phyloP scores from a whole-genome alignment of 2,113 vertebrate species.

The Ancistrus triradiatus region DNA sequence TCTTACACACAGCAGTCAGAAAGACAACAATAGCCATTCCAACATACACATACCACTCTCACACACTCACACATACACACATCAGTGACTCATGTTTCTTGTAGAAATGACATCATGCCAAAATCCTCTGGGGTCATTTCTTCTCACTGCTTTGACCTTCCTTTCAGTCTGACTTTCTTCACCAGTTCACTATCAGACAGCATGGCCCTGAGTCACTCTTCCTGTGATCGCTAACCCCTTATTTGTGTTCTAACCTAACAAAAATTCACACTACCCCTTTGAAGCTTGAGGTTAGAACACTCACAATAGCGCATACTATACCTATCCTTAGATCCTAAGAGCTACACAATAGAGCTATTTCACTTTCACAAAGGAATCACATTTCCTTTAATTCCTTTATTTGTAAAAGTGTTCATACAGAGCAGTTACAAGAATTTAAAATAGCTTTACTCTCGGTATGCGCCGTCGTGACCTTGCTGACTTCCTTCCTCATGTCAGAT shows the following conservation, averaged over 20 bases:
- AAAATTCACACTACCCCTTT: neutral
- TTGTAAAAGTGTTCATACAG: neutral
- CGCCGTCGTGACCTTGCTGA: neutral
- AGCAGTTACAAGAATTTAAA: neutral
- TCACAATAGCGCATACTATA: slow-evolving; percentile 7
- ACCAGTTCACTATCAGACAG: slow-evolving; percentile 24
- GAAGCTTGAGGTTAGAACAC: slow-evolving; percentile 3
- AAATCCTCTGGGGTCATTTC: slow-evolving; percentile 37
- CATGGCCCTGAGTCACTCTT: slow-evolving; percentile 3
- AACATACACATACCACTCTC: neutral
- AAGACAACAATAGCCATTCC: slow-evolving; percentile 6
- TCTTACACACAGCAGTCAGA: neutral
- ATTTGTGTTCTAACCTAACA: neutral
- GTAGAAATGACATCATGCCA: slow-evolving; percentile 54
- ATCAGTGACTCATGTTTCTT: slow-evolving; percentile 47
- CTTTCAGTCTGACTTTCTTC: slow-evolving; percentile 31
- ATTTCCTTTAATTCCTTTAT: neutral
- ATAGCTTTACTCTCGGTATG: neutral
- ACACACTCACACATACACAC: slow-evolving; percentile 34
- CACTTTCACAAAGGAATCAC: neutral
- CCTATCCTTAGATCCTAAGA: neutral
- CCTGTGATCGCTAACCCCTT: neutral
- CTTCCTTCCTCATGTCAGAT: slow-evolving; percentile 31
- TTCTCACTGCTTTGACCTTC: slow-evolving; percentile 36
- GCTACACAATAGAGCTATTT: neutral